phyloP scores from a whole-genome alignment of 1,140 invertebrate genomes.

The Acyrthosiphon pisum region DNA sequence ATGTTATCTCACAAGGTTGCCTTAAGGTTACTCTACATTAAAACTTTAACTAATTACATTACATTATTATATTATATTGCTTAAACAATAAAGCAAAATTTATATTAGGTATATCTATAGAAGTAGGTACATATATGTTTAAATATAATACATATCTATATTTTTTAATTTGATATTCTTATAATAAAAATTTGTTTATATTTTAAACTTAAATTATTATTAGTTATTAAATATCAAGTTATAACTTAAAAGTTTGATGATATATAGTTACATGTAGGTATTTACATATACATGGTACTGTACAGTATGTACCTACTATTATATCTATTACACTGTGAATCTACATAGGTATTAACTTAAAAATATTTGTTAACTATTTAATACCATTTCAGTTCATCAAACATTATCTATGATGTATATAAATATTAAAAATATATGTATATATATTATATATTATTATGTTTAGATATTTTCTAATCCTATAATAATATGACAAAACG shows the following conservation, averaged over 20 bases:
- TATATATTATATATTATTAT: too few species aligned
- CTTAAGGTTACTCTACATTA: neutral
- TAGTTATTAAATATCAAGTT: neutral
- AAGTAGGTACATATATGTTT: too few species aligned
- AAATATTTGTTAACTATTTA: too few species aligned
- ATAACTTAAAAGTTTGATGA: neutral
- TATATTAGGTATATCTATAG: too few species aligned
- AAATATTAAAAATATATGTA: too few species aligned
- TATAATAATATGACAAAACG: neutral
- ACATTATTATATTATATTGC: neutral
- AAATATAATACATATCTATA: too few species aligned
- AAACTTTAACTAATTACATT: slow-evolving; percentile 25
- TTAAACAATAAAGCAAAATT: neutral
- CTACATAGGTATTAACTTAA: too few species aligned
- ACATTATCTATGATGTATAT: too few species aligned
- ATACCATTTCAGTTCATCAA: too few species aligned
- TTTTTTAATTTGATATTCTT: neutral
- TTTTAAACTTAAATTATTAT: neutral
- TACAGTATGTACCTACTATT: neutral
- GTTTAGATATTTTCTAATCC: too few species aligned
- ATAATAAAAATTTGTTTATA: neutral
- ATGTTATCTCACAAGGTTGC: slow-evolving; percentile 33
- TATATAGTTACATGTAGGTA: neutral
- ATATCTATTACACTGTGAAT: too few species aligned
- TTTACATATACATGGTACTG: neutral